Percentiles rank a stretch among this genome's conserved stretches.
Conservation (phyloP, 2,888 invertebrate genomes). For the Ethmia dodecea region DNA sequence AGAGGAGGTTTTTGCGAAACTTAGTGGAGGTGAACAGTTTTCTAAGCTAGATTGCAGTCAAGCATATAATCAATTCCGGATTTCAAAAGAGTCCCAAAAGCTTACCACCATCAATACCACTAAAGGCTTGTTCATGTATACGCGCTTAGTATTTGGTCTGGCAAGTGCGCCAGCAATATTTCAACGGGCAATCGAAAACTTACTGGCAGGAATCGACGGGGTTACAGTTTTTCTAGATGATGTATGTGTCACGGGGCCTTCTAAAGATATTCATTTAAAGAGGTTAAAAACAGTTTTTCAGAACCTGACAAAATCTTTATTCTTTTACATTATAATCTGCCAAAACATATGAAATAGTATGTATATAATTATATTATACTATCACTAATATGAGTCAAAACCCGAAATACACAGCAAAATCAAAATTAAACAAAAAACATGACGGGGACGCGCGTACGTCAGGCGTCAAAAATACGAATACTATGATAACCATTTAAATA, state of each 20-base stretch:
- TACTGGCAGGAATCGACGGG: conserved; percentile 2
- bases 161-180: conserved; percentile 3
- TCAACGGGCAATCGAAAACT: conserved; percentile 4
- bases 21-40: conserved; percentile 4
- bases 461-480: no score
- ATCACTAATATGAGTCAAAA: no score
- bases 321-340: no score
- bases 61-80: conserved; percentile 2
- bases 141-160: conserved; percentile 2
- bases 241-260: conserved; percentile 6
- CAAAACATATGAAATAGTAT: no score
- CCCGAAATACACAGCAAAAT: no score
- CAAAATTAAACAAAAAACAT: no score
- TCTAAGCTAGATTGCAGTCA: conserved; percentile 4
- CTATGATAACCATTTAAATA: no score
- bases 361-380: no score
- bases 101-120: conserved; percentile 2
- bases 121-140: conserved; percentile 4
- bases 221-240: conserved; percentile 5
- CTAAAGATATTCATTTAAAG: conserved; percentile 3
- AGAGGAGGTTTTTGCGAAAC: no score
- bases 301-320: no score
- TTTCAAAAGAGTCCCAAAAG: conserved; percentile 1
- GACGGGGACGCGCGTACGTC: no score
- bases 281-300: conserved; percentile 6